phyloP scores from a whole-genome alignment of 2,888 invertebrate species.

The Drosophila quasianomalipes region DNA sequence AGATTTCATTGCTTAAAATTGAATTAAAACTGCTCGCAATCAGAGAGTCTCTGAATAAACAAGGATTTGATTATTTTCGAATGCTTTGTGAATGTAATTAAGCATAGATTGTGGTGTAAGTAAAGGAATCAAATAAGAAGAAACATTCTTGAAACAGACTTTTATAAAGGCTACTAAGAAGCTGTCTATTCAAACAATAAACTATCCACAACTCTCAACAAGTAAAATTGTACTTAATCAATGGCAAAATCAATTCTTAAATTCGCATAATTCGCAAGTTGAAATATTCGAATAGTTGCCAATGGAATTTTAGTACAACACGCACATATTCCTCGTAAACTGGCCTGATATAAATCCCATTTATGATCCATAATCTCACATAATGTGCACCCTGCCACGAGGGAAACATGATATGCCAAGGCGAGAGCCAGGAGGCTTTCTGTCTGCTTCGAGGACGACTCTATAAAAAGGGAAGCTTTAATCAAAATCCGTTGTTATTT shows the following conservation, averaged over 20 bases:
- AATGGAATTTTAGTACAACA: constrained; percentile 24
- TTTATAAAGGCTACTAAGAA: neutral
- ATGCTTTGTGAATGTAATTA: constrained; percentile 35
- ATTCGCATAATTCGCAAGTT: constrained; percentile 5
- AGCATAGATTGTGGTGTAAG: constrained; percentile 7
- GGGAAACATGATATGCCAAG: constrained; percentile 73
- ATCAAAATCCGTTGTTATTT: constrained; percentile 87
- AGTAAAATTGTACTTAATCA: neutral
- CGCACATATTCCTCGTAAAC: constrained; percentile 40
- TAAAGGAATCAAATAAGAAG: neutral
- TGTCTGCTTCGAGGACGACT: constrained; percentile 55
- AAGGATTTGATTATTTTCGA: constrained; percentile 52
- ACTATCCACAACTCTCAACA: neutral
- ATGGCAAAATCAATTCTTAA: neutral
- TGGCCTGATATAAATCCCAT: constrained; percentile 83
- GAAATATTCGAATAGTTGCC: constrained; percentile 18
- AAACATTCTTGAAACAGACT: neutral
- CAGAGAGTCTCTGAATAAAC: constrained; percentile 46
- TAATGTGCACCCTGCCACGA: constrained; percentile 81
- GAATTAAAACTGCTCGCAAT: constrained; percentile 63
- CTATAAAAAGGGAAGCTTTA: constrained; percentile 85
- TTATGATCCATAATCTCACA: constrained; percentile 85
- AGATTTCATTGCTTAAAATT: constrained; percentile 48
- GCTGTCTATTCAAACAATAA: neutral
- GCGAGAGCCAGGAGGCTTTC: constrained; percentile 29